Evolutionary conservation across 1,140 invertebrate species (phyloP), one percentile per base, ranked within the genome.

Genomic region (Melipona quadrifasciata): DNA sequence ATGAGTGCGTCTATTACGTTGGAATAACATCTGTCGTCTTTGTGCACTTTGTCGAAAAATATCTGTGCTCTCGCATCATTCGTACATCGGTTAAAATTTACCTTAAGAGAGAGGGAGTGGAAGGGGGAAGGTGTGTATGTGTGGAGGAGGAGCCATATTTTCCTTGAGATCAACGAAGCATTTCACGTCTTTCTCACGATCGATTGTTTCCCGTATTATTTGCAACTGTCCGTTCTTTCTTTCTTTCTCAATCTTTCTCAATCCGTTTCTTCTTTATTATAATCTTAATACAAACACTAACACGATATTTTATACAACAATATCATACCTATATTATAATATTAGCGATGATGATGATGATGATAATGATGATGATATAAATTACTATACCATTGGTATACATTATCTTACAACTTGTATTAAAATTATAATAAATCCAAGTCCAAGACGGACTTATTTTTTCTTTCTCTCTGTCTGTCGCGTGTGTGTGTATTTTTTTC

Each of bases 1-100:
- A 91, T 90, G 70, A 84, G 90, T 89, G 84, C 39, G 39, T 85
- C 83, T 68, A 74, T 73, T 71, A 61, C 75, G 67, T 75, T 65
- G 51, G 73, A 81, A 78, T 57, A 78, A 84, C 34, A 74, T 65
- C 27, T 55, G 68, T 55, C 27, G 21, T 8, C 55, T 87, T 87
- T 73, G 86, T 68, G 77, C 85, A 73, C 74, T 71, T 58, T 24
- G n/a, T 57, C 24, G 57, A 87, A 88, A 77, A 82, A 75, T 81
- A 73, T 68, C 31, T 70, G 51, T 72, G 61, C 24, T 47, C 27
- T 53, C 21, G 19, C 65, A 6, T 47, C 53, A 6, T 47, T 47
- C 39, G 39, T 47, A 16, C 39, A 58, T 64, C 19, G 39, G 75
- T 53, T 31, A 34, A 24, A 58, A 78, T 21, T 76, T 24, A 47